These are phyloP conservation scores for Teleogryllus oceanicus DNA, from an alignment of 2,888 invertebrate genomes.

Conservation along the genomic window DNA sequence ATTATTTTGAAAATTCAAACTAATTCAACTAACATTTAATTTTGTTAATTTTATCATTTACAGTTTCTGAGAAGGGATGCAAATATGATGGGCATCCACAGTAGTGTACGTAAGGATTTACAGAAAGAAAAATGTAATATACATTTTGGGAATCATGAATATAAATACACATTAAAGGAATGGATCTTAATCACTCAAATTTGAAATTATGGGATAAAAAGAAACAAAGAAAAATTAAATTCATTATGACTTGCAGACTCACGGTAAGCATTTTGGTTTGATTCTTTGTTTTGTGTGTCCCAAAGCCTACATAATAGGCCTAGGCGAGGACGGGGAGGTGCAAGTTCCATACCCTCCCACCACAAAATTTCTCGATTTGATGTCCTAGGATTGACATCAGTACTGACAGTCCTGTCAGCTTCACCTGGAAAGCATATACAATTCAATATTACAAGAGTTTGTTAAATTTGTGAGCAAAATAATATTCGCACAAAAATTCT, in stretches of 20 bases:
- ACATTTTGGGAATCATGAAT: no score
- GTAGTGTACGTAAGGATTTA: no score
- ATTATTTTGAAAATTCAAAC: no score
- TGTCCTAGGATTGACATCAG: neutral
- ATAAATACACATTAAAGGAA: no score
- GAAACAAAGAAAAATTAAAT: no score
- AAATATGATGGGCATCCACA: no score
- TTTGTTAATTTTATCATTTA: no score
- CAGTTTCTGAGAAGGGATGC: no score
- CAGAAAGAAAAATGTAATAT: no score
- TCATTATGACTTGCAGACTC: neutral
- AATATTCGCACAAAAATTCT: constrained; percentile 36
- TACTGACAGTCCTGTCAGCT: neutral
- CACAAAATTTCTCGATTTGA: constrained; percentile 61
- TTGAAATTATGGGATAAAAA: no score
- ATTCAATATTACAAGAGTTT: neutral
- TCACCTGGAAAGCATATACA: neutral
- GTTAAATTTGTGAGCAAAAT: neutral
- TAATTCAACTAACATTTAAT: no score
- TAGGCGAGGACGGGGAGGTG: constrained; percentile 59
- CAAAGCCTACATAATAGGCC: constrained; percentile 59
- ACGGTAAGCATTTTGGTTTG: neutral
- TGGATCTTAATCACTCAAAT: no score
- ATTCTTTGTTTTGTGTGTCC: constrained; percentile 34
- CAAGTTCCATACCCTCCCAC: constrained; percentile 69